Percentiles rank a stretch among this genome's conserved stretches.
Evolutionary conservation across 2,888 invertebrate species (phyloP).

Genomic region (Piscicola geometra): DNA sequence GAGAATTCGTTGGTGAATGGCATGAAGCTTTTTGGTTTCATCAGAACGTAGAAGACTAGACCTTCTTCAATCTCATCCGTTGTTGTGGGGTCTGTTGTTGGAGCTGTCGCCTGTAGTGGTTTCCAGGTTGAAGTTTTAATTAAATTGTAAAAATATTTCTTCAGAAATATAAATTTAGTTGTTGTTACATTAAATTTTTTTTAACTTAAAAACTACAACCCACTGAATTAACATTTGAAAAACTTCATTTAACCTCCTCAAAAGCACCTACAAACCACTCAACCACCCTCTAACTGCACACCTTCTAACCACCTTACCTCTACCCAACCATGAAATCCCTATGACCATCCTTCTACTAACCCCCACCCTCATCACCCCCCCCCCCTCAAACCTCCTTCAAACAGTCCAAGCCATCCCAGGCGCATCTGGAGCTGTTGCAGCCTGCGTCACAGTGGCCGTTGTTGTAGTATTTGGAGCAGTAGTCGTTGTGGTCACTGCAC

Average conservation of each 20-base stretch:
- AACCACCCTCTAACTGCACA: too few species aligned
- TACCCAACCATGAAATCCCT: too few species aligned
- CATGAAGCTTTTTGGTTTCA: constrained; percentile 57
- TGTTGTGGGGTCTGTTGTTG: not conserved
- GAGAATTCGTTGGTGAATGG: constrained; percentile 68
- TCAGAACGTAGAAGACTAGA: constrained; percentile 68
- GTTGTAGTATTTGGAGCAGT: constrained; percentile 84
- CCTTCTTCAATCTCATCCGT: not conserved
- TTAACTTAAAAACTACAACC: too few species aligned
- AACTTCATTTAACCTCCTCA: too few species aligned
- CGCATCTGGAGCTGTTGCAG: constrained; percentile 92
- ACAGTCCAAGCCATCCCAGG: constrained; percentile 96
- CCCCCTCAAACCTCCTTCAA: not conserved
- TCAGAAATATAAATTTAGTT: too few species aligned
- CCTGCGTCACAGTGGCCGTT: constrained; percentile 91
- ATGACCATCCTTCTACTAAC: too few species aligned
- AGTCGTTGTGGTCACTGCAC: constrained; percentile 74
- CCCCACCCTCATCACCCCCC: not conserved
- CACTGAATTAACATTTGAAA: too few species aligned
- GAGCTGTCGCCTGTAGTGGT: not conserved
- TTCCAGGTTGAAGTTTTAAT: not conserved
- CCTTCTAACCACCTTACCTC: too few species aligned
- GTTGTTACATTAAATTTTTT: too few species aligned
- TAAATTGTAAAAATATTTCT: not conserved
- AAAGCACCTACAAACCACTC: too few species aligned